Evolutionary conservation across 2,113 vertebrate genomes (phyloP), one percentile per base, ranked within the genome.

Genomic region (Porphyrio hochstetteri): DNA sequence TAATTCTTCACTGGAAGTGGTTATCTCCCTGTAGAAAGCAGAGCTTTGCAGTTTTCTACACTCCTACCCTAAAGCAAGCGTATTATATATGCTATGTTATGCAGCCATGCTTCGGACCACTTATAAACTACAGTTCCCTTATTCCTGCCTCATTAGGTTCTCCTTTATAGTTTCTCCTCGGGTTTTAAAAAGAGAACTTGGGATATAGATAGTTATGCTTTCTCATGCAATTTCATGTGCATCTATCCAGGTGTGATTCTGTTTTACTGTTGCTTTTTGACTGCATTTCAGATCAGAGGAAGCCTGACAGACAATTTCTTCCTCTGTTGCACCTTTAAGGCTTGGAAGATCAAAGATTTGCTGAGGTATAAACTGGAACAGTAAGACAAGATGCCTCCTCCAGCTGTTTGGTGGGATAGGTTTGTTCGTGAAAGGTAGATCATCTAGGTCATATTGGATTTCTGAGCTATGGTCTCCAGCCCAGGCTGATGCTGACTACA

Each of bases 21-120:
- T 92, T 59, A 71, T 52, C 25, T 82, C 67, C 16, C 63, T 93
- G 81, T 28, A 82, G 46, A 71, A 95, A 74, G 29, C 23, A 40
- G 56, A 79, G 19, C 11, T 95, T 86, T 88, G 42, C 38, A 25
- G 56, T 79, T 92, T 90, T 24, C 74, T 77, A 21, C 1, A 2
- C 17, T 94, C 61, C 78, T 74, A 50, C 19, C 42, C 69, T 68
- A 68, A 75, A 87, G 42, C 56, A 91, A 86, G 10, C 6, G 21
- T 33, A 53, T 48, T 42, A 52, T 52, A 35, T 16, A 70, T 52
- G 2, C 24, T 79, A 3, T 29, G 11, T 80, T 75, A 63, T 40
- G 11, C n/a, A 70, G 40, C 44, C 7, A 7, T 48, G 50, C 35
- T 88, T 88, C 55, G 78, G 60, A 48, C 46, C 13, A 35, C 33